Evolutionary conservation across 2,888 invertebrate species (phyloP).

Genomic region (Schizotus pectinicornis): DNA sequence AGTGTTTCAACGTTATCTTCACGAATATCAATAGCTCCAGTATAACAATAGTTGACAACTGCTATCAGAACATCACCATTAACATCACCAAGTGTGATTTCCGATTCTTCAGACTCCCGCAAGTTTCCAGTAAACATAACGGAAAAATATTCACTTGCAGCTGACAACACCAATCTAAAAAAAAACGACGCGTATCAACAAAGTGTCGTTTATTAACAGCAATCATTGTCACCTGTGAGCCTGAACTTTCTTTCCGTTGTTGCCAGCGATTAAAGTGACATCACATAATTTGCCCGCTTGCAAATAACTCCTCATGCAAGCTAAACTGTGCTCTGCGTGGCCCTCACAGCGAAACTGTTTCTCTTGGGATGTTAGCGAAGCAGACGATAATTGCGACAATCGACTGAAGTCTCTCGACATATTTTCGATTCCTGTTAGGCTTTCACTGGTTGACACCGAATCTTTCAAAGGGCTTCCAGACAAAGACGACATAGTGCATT

Average conservation of each 20-base stretch:
- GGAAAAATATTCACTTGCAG: slow-evolving; percentile 93
- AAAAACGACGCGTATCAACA: too few species aligned
- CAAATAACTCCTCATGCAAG: slow-evolving; percentile 82
- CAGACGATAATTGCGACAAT: slow-evolving; percentile 68
- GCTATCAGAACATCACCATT: slow-evolving; percentile 85
- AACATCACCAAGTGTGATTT: slow-evolving; percentile 84
- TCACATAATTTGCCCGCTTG: slow-evolving; percentile 86
- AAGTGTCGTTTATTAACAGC: too few species aligned
- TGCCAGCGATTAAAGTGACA: slow-evolving; percentile 83
- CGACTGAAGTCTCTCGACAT: slow-evolving; percentile 72
- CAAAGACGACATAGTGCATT: too few species aligned
- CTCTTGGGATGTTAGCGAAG: slow-evolving; percentile 69
- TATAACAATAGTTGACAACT: slow-evolving; percentile 90
- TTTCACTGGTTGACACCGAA: slow-evolving; percentile 46
- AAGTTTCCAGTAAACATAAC: slow-evolving; percentile 94
- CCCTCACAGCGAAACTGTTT: slow-evolving; percentile 78
- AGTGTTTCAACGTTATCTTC: slow-evolving; percentile 92
- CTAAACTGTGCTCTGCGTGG: slow-evolving; percentile 82
- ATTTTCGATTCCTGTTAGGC: slow-evolving; percentile 58
- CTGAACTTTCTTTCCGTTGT: slow-evolving; percentile 63
- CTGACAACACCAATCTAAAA: slow-evolving; percentile 82
- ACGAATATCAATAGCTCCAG: slow-evolving; percentile 81
- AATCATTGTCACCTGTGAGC: slow-evolving; percentile 59
- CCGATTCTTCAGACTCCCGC: slow-evolving; percentile 81
- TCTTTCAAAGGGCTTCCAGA: slow-evolving; percentile 53